These are phyloP conservation scores for Chloroclysta siterata DNA, from an alignment of 2,888 invertebrate genomes.

Conservation along the genomic window DNA sequence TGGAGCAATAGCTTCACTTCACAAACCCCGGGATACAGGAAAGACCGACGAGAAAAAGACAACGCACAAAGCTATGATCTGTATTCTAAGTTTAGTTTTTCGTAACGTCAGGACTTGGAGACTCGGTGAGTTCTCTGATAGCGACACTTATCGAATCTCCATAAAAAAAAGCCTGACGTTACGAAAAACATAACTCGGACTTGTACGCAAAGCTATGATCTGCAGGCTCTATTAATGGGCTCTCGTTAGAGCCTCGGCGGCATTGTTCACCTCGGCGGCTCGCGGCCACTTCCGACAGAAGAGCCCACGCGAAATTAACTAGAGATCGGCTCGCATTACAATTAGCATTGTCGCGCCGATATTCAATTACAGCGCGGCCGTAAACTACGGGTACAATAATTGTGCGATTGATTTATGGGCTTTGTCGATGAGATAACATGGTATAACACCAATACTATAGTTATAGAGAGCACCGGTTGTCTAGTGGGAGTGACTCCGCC, in stretches of 20 bases:
- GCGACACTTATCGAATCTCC: too few relatives aligned
- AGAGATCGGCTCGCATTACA: slow-evolving; percentile 65
- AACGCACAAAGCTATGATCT: slow-evolving; percentile 21
- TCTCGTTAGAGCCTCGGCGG: slow-evolving; percentile 46
- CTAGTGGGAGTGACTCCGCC: too few relatives aligned
- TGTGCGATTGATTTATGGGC: slow-evolving; percentile 66
- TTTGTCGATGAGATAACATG: slow-evolving; percentile 44
- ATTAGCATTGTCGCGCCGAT: slow-evolving; percentile 55
- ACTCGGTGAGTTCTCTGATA: too few relatives aligned
- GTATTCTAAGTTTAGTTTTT: too few relatives aligned
- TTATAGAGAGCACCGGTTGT: too few relatives aligned
- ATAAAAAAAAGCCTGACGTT: too few relatives aligned
- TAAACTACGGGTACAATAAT: slow-evolving; percentile 54
- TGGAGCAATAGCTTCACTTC: too few relatives aligned
- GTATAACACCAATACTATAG: slow-evolving; percentile 13
- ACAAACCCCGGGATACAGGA: too few relatives aligned
- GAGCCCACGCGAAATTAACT: slow-evolving; percentile 69
- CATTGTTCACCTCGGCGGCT: slow-evolving; percentile 50
- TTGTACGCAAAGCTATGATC: slow-evolving; percentile 20
- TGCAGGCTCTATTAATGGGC: slow-evolving; percentile 47
- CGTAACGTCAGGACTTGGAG: too few relatives aligned
- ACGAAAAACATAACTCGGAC: too few relatives aligned
- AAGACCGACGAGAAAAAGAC: slow-evolving; percentile 10
- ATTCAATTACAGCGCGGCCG: slow-evolving; percentile 54
- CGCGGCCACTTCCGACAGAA: slow-evolving; percentile 65